A percentile compares a stretch with the other conserved stretches of the same genome.
These are phyloP conservation scores for Halocynthia roretzi DNA, from an alignment of 23 tunicate genomes.

Conservation along the genomic window DNA sequence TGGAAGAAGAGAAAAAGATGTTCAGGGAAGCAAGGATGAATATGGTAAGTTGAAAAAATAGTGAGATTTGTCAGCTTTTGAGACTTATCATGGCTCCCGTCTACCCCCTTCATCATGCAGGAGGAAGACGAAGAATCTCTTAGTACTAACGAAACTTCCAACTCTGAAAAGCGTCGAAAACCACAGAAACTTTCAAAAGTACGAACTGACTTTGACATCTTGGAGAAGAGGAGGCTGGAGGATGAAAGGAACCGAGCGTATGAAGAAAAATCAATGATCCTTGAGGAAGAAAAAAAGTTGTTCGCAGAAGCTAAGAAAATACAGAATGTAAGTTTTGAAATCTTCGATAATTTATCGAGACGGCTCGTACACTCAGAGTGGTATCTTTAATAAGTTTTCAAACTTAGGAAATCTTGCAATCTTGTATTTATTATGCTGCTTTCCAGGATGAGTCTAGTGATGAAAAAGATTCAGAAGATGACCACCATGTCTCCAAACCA, in stretches of 20 bases:
- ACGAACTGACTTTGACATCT: constrained; percentile 36
- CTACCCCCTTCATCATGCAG: too few relatives aligned
- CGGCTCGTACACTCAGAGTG: not conserved
- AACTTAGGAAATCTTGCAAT: not conserved
- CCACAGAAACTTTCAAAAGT: constrained; percentile 29
- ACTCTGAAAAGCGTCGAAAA: not conserved
- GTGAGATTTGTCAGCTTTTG: too few relatives aligned
- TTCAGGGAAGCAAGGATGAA: constrained; percentile 39
- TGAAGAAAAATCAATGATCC: constrained; percentile 26
- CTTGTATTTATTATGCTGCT: not conserved
- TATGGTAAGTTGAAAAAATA: not conserved
- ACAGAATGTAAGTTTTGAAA: not conserved
- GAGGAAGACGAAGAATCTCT: not conserved
- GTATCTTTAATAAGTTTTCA: too few relatives aligned
- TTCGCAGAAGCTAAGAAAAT: constrained; percentile 33
- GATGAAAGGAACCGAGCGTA: constrained; percentile 20
- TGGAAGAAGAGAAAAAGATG: constrained; percentile 48
- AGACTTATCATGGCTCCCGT: too few relatives aligned
- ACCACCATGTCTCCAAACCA: constrained; percentile 18
- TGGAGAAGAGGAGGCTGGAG: constrained; percentile 35
- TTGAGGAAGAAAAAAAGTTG: constrained; percentile 42
- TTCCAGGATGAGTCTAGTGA: not conserved
- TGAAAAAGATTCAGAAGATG: not conserved
- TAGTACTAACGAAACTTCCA: not conserved
- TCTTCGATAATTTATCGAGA: too few relatives aligned